Evolutionary conservation across 2,888 invertebrate genomes (phyloP).

Genomic region (Toxonevra muliebris): DNA sequence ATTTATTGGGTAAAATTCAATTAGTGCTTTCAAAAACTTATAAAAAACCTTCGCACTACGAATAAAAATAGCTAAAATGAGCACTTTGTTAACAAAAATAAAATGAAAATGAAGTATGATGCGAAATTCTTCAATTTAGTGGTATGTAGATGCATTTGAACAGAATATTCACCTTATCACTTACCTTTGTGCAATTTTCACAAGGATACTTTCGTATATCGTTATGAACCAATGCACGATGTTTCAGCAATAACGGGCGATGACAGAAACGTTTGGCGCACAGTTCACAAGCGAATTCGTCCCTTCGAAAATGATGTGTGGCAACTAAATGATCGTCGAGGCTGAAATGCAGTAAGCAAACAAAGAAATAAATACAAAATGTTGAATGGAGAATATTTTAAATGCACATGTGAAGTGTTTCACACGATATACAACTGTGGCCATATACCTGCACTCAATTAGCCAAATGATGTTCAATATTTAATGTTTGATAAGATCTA

Average conservation of each 20-base stretch:
- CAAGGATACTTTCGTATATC: constrained; percentile 89
- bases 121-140: background rate
- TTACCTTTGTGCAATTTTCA: constrained; percentile 89
- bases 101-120: background rate
- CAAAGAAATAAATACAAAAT: constrained; percentile 23
- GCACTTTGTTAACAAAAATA: too few relatives aligned
- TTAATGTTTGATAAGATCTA: constrained; percentile 63
- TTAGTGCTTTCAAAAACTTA: too few relatives aligned
- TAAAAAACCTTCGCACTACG: too few relatives aligned
- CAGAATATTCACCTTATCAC: constrained; percentile 44
- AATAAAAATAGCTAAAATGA: too few relatives aligned
- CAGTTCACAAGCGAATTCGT: constrained; percentile 83
- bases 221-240: constrained; percentile 83
- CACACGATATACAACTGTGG: constrained; percentile 47
- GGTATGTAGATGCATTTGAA: too few relatives aligned
- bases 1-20: too few relatives aligned
- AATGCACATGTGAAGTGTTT: constrained; percentile 53
- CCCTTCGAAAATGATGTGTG: constrained; percentile 80
- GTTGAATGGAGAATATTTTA: too few relatives aligned
- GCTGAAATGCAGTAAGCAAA: constrained; percentile 68
- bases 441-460: constrained; percentile 51
- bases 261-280: constrained; percentile 86
- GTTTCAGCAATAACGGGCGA: constrained; percentile 82
- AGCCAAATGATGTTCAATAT: constrained; percentile 65
- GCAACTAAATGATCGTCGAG: constrained; percentile 84